These are phyloP conservation scores for Nymphalis urticae DNA, from an alignment of 2,888 invertebrate species.

Conservation along the genomic window DNA sequence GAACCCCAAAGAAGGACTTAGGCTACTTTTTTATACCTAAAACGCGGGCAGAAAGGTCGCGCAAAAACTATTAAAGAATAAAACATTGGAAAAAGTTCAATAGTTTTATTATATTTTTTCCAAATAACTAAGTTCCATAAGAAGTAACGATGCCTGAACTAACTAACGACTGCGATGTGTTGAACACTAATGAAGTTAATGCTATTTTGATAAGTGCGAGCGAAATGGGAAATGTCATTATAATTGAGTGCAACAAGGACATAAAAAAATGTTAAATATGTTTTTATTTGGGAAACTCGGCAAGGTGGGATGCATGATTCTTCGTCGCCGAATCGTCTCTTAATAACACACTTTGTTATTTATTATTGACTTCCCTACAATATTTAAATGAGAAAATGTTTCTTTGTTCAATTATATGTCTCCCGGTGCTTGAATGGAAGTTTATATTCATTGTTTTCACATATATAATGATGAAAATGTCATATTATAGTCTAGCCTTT, in stretches of 20 bases:
- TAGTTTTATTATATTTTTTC: neutral
- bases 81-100: neutral
- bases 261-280: neutral
- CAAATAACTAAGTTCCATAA: neutral
- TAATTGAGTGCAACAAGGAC: neutral
- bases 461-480: too few species aligned
- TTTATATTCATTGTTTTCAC: too few species aligned
- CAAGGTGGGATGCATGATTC: neutral
- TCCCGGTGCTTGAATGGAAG: too few species aligned
- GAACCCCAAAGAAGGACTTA: too few species aligned
- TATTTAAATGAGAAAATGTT: too few species aligned
- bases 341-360: too few species aligned
- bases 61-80: neutral
- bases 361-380: too few species aligned
- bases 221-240: neutral
- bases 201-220: neutral
- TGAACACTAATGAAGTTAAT: neutral
- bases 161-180: too few species aligned
- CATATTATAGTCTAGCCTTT: too few species aligned
- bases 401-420: too few species aligned
- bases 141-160: neutral
- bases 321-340: neutral
- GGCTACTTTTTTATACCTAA: too few species aligned
- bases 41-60: too few species aligned
- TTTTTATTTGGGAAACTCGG: neutral